phyloP scores from a whole-genome alignment of 2,113 vertebrate species.

The Antennarius striatus region DNA sequence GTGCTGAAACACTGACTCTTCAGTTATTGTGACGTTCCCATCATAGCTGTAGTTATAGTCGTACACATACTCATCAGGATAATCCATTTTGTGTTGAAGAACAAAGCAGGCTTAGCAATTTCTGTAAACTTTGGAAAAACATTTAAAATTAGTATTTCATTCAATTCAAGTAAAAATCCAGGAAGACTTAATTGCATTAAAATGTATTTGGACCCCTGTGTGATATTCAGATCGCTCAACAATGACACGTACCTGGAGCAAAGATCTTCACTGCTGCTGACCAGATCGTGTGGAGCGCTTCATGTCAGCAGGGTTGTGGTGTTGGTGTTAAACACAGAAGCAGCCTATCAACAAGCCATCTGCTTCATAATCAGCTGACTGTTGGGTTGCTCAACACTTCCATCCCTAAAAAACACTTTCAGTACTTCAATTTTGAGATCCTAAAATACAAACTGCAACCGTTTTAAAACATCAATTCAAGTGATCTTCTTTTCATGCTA shows the following conservation, averaged over 20 bases:
- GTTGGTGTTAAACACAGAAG: slow-evolving; percentile 12
- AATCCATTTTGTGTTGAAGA: slow-evolving; percentile 49
- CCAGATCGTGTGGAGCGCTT: slow-evolving; percentile 10
- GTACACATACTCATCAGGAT: fast-evolving
- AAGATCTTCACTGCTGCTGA: slow-evolving; percentile 18
- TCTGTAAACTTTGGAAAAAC: slow-evolving; percentile 29
- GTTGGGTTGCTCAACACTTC: slow-evolving; percentile 52
- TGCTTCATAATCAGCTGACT: slow-evolving; percentile 53
- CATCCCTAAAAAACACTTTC: slow-evolving; percentile 45
- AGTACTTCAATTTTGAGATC: slow-evolving; percentile 63
- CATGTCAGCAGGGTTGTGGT: slow-evolving; percentile 2
- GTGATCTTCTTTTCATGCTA: no score
- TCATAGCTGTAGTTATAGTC: slow-evolving; percentile 22
- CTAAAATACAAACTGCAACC: neutral
- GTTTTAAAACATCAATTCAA: no score
- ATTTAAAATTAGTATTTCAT: neutral
- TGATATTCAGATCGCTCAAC: neutral
- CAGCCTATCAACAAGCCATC: neutral
- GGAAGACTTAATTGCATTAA: no score
- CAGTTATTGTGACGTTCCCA: fast-evolving
- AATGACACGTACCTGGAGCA: slow-evolving; percentile 32
- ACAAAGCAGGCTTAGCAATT: neutral
- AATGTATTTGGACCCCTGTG: neutral
- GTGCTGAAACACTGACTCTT: neutral
- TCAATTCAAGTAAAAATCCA: no score